These are phyloP conservation scores for Poeciliopsis turneri DNA, from an alignment of 2,797 vertebrate species.

Conservation along the genomic window DNA sequence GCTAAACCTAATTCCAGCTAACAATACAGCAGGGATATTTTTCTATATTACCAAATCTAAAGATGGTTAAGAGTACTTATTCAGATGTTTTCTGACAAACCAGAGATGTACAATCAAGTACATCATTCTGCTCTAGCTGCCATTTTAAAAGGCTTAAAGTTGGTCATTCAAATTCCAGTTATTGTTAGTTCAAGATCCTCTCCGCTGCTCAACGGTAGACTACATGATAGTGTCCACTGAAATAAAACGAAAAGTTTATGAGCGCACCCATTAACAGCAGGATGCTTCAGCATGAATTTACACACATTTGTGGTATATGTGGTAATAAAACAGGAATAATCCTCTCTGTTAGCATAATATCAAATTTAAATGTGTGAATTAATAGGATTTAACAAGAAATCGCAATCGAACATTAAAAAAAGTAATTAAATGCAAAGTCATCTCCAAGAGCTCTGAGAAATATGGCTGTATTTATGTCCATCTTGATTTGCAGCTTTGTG, in stretches of 20 bases:
- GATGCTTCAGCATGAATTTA: background rate
- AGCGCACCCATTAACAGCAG: background rate
- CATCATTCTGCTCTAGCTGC: background rate
- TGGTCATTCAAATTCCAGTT: background rate
- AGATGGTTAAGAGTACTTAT: background rate
- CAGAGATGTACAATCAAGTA: background rate
- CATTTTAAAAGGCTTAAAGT: background rate
- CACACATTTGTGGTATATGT: slow-evolving; percentile 10
- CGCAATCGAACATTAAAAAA: background rate
- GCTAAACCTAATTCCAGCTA: slow-evolving; percentile 8
- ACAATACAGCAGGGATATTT: background rate
- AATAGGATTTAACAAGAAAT: background rate
- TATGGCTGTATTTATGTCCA: background rate
- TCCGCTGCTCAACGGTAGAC: background rate
- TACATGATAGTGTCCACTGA: background rate
- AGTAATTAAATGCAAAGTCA: background rate
- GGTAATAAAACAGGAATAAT: background rate
- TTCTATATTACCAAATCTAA: background rate
- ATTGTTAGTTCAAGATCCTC: slow-evolving; percentile 10
- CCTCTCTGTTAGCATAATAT: background rate
- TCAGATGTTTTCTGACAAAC: slow-evolving; percentile 6
- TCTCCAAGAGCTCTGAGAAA: background rate
- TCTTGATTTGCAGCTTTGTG: background rate
- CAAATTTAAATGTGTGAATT: background rate
- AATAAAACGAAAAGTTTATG: slow-evolving; percentile 22